Conservation (phyloP, 1,140 invertebrate genomes). For the Bicyclus anynana region DNA sequence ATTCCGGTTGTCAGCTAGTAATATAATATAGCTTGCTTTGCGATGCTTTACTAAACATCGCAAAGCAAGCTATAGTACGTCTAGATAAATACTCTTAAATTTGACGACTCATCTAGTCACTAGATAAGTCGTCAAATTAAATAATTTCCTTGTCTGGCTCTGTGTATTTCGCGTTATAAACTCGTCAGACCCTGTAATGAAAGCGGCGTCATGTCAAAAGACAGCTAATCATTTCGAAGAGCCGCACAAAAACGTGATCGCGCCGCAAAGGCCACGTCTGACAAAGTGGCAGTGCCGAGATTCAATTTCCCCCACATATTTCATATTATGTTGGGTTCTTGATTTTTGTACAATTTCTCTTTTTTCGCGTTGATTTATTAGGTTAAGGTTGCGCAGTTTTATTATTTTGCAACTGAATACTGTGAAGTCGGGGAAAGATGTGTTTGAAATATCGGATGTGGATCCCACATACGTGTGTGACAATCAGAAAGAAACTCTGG, state of each 20-base stretch:
- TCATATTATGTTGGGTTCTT: background rate
- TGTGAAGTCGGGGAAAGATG: background rate
- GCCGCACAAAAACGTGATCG: slow-evolving; percentile 3
- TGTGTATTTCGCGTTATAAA: no score
- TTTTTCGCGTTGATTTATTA: background rate
- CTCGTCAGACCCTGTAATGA: background rate
- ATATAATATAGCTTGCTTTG: no score
- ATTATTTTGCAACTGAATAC: background rate
- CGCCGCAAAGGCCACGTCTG: background rate
- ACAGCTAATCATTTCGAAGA: slow-evolving; percentile 6
- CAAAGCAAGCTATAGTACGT: no score
- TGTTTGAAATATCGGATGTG: no score
- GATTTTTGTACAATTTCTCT: slow-evolving; percentile 1
- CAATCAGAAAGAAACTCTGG: no score
- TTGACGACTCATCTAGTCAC: no score
- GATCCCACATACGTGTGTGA: no score
- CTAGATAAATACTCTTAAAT: no score
- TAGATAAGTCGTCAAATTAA: no score
- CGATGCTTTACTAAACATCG: no score
- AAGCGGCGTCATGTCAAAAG: background rate
- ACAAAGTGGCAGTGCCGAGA: background rate
- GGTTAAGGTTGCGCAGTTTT: background rate
- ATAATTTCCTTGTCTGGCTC: no score
- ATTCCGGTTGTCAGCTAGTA: no score
- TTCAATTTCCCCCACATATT: slow-evolving; percentile 2